Evolutionary conservation across 2,797 vertebrate genomes (phyloP).

Genomic region (Anisognathus igniventris): DNA sequence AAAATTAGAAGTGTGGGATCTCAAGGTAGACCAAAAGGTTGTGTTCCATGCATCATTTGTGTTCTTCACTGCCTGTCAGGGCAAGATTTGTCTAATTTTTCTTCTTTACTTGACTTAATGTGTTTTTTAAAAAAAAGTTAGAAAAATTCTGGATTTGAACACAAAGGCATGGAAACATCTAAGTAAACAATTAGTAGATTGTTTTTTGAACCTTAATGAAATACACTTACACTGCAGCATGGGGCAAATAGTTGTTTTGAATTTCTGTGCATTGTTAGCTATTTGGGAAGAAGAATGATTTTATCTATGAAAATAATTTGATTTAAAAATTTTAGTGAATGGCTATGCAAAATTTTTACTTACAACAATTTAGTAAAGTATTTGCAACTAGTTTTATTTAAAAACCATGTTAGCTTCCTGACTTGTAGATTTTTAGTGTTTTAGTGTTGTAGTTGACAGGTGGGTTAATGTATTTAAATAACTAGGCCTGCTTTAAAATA

Average conservation of each 20-base stretch:
- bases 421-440: background rate
- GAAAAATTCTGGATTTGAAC: background rate
- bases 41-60: background rate
- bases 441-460: background rate
- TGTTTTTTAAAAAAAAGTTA: background rate
- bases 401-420: background rate
- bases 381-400: background rate
- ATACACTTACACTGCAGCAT: background rate
- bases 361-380: background rate
- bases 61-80: background rate
- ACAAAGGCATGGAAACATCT: background rate
- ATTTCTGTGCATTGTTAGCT: background rate
- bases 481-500: background rate
- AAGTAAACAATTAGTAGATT: background rate
- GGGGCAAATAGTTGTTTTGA: background rate
- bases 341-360: background rate
- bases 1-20: background rate
- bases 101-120: background rate
- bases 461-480: background rate
- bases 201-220: background rate
- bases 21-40: background rate
- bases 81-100: background rate
- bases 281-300: background rate
- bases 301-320: background rate
- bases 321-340: background rate